Percentiles rank a stretch among this genome's conserved stretches.
These are phyloP conservation scores for Babyrousa celebensis DNA, from an alignment of 2,797 vertebrate genomes.

Conservation along the genomic window DNA sequence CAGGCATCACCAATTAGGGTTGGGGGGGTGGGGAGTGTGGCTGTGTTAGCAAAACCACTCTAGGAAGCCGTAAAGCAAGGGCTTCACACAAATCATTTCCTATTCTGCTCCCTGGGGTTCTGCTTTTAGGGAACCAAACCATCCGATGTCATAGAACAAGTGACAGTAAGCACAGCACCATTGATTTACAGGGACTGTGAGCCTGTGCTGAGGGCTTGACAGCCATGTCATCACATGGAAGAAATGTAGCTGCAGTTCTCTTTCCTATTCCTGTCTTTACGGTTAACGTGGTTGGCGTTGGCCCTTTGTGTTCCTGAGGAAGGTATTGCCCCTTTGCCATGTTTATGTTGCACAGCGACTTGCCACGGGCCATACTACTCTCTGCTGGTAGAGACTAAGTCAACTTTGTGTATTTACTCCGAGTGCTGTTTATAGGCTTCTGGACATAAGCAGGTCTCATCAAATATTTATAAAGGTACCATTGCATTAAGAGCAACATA, in stretches of 20 bases:
- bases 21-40: neutral
- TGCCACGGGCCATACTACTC: neutral
- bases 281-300: neutral
- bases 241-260: neutral
- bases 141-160: accelerated
- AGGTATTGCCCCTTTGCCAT: neutral
- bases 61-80: neutral
- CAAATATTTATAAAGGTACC: neutral
- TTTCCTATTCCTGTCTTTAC: neutral
- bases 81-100: neutral
- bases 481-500: neutral
- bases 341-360: neutral
- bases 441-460: neutral
- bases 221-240: neutral
- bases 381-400: neutral
- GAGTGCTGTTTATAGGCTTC: neutral
- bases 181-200: neutral
- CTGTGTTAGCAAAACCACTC: neutral
- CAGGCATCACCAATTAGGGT: neutral
- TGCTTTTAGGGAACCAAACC: neutral
- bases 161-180: neutral
- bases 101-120: neutral
- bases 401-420: neutral
- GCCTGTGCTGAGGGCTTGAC: neutral
- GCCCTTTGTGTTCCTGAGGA: neutral